Percentiles rank a stretch among this genome's conserved stretches.
phyloP scores from a whole-genome alignment of 2,888 invertebrate genomes.

The Morpho deidamia region DNA sequence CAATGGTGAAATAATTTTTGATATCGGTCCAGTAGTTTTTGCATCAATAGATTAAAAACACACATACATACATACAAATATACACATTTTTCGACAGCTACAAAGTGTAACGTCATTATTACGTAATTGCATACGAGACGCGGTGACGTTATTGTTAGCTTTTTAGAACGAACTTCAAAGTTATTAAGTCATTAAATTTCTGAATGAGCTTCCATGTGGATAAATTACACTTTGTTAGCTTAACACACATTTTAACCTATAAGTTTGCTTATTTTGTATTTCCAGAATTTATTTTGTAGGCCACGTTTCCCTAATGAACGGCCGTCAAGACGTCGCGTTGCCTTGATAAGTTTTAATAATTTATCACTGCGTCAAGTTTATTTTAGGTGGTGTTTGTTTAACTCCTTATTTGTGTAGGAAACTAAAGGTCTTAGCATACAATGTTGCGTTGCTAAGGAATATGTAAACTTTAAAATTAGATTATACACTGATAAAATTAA shows the following conservation, averaged over 20 bases:
- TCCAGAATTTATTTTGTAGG: conserved; percentile 18
- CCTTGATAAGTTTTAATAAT: conserved; percentile 31
- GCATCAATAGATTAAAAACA: too few relatives aligned
- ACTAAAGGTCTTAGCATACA: conserved; percentile 18
- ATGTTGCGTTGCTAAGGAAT: conserved; percentile 11
- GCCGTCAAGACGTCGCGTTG: conserved; percentile 29
- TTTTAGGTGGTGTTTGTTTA: conserved; percentile 27
- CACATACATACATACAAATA: too few relatives aligned
- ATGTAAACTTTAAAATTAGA: too few relatives aligned
- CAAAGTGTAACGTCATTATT: too few relatives aligned
- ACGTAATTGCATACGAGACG: too few relatives aligned
- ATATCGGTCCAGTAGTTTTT: too few relatives aligned
- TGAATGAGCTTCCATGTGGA: too few relatives aligned
- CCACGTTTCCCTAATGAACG: conserved; percentile 26
- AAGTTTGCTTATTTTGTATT: background rate
- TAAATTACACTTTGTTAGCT: conserved; percentile 5
- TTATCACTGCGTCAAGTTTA: conserved; percentile 31
- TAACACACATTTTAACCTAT: conserved; percentile 2
- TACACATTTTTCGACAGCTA: too few relatives aligned
- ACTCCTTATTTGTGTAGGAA: conserved; percentile 24
- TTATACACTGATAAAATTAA: too few relatives aligned
- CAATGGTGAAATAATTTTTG: too few relatives aligned
- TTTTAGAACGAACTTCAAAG: too few relatives aligned
- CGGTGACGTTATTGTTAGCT: background rate
- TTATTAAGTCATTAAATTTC: too few relatives aligned